Conservation (phyloP, 2,888 invertebrate species). For the Lingula anatina region DNA sequence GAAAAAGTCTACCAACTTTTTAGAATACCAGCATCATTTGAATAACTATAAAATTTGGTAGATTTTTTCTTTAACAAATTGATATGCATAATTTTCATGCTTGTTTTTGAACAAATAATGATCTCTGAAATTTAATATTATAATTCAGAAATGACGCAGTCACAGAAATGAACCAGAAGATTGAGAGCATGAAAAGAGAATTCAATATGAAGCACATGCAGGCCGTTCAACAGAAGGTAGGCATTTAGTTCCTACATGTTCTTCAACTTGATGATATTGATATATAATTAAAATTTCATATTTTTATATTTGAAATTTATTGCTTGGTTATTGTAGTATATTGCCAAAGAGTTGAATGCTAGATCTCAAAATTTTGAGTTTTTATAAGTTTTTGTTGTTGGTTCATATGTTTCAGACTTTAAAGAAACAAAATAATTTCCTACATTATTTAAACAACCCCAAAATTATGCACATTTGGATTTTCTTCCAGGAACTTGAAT, state of each 20-base stretch:
- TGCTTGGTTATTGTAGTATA: no score
- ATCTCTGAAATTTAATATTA: not conserved
- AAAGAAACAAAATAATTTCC: not conserved
- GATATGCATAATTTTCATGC: not conserved
- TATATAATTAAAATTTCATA: no score
- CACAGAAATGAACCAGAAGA: slow-evolving; percentile 39
- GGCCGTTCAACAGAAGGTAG: slow-evolving; percentile 41
- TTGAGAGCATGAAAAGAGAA: slow-evolving; percentile 38
- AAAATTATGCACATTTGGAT: not conserved
- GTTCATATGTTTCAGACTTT: not conserved
- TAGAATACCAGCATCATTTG: not conserved
- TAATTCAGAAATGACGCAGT: slow-evolving; percentile 37
- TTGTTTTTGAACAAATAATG: not conserved
- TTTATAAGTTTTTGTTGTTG: no score
- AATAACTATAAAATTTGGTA: no score
- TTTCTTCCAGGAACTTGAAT: slow-evolving; percentile 35
- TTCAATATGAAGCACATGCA: slow-evolving; percentile 32
- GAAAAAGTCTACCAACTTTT: not conserved
- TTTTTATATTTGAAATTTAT: no score
- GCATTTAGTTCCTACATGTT: no score
- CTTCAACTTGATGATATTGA: no score
- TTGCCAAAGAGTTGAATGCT: no score
- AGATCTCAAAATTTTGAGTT: no score
- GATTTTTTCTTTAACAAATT: no score
- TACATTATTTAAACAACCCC: not conserved